phyloP scores from a whole-genome alignment of 2,113 vertebrate genomes.

The Centropristis striata region DNA sequence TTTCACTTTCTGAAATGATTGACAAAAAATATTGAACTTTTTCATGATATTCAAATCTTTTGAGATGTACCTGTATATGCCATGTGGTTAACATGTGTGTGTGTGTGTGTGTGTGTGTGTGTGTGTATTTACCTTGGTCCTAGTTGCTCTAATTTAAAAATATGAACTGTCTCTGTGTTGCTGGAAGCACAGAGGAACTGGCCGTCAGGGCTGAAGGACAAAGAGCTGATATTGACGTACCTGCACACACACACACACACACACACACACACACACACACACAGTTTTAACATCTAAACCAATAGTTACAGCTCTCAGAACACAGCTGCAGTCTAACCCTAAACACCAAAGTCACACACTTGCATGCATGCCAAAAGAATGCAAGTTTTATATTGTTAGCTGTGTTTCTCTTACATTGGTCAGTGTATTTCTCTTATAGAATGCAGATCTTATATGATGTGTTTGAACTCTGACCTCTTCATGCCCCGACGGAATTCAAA shows the following conservation, averaged over 20 bases:
- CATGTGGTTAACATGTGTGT: background rate
- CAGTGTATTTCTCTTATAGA: background rate
- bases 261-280: too few species aligned
- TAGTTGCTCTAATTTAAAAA: constrained; percentile 94
- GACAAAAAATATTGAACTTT: too few species aligned
- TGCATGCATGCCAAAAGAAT: background rate
- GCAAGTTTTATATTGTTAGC: background rate
- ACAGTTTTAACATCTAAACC: too few species aligned
- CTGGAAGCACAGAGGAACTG: constrained; percentile 97
- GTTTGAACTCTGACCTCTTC: constrained; percentile 88
- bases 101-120: constrained; percentile 17
- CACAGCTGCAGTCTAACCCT: too few species aligned
- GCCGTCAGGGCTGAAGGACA: constrained; percentile 95
- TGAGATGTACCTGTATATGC: too few species aligned
- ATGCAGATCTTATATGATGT: background rate
- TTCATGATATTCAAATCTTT: too few species aligned
- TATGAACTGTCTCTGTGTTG: constrained; percentile 96
- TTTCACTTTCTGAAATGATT: too few species aligned
- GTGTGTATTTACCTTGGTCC: constrained; percentile 83
- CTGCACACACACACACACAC: constrained; percentile 77
- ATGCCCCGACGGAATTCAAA: constrained; percentile 98
- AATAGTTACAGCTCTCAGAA: too few species aligned
- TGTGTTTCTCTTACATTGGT: background rate
- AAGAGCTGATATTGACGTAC: constrained; percentile 95
- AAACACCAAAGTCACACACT: too few species aligned